A percentile compares a stretch with the other conserved stretches of the same genome.
Conservation (phyloP, 2,888 invertebrate species). For the Caprella mutica region DNA sequence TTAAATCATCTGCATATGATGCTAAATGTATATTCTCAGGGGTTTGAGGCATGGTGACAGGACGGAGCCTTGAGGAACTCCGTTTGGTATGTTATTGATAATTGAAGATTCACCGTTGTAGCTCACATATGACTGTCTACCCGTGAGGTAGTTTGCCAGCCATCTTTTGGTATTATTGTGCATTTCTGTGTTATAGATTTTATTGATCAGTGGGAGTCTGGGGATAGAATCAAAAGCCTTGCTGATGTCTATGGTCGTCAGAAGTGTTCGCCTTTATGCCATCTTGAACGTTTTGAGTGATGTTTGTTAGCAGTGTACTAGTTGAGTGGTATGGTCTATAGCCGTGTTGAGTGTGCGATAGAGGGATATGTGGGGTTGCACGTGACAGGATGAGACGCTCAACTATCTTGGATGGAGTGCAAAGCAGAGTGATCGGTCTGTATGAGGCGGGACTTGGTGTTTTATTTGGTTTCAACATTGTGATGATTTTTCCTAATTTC, state of each 20-base stretch:
- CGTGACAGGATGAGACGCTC: constrained; percentile 29
- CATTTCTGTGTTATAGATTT: too few species aligned
- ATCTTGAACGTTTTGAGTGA: constrained; percentile 34
- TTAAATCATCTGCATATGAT: constrained; percentile 33
- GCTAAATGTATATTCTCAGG: constrained; percentile 34
- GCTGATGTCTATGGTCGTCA: constrained; percentile 37
- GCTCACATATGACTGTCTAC: constrained; percentile 35
- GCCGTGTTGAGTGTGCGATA: constrained; percentile 37
- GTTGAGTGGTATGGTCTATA: constrained; percentile 38
- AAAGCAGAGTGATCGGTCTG: constrained; percentile 36
- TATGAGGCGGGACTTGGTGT: constrained; percentile 29
- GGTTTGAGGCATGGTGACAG: constrained; percentile 35
- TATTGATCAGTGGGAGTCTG: constrained; percentile 35
- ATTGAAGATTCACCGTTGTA: constrained; percentile 28
- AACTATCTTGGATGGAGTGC: constrained; percentile 34
- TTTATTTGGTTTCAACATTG: constrained; percentile 36
- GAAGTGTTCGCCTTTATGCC: constrained; percentile 32
- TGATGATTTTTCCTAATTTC: constrained; percentile 35
- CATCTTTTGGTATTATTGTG: constrained; percentile 30
- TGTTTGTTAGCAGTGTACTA: constrained; percentile 36
- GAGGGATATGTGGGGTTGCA: constrained; percentile 13
- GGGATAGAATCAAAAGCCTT: constrained; percentile 39
- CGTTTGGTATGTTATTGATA: constrained; percentile 32
- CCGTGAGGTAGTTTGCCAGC: constrained; percentile 33
- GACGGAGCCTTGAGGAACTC: constrained; percentile 37